phyloP scores from a whole-genome alignment of 2,113 vertebrate species.

The Epinephelus cyanopodus region DNA sequence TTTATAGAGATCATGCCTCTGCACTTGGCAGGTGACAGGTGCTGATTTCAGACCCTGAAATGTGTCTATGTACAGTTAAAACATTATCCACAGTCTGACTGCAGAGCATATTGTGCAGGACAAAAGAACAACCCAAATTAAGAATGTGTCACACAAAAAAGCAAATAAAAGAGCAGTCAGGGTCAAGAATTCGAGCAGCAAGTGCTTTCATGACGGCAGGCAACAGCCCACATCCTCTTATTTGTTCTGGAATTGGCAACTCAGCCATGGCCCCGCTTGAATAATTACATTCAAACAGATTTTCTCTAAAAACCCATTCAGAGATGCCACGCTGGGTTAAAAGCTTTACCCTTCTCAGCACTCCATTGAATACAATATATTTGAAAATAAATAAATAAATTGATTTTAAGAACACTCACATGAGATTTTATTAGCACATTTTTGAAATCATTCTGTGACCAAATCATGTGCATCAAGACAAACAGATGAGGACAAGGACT shows the following conservation, averaged over 20 bases:
- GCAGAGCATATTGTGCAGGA: slow-evolving; percentile 18
- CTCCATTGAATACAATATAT: slow-evolving; percentile 16
- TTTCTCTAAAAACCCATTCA: slow-evolving; percentile 40
- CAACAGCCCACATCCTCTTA: slow-evolving; percentile 63
- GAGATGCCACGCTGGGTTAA: slow-evolving; percentile 28
- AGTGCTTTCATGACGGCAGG: slow-evolving; percentile 63
- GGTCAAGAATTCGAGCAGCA: slow-evolving; percentile 69
- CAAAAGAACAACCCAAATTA: slow-evolving; percentile 55
- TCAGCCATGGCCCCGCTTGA: slow-evolving; percentile 26
- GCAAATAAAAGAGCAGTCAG: slow-evolving; percentile 54
- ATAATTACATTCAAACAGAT: slow-evolving; percentile 52
- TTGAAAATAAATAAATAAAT: slow-evolving; percentile 10
- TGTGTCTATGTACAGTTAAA: background rate
- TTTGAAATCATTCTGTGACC: background rate
- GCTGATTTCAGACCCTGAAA: no score
- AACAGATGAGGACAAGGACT: background rate
- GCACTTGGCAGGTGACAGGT: no score
- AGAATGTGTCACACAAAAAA: slow-evolving; percentile 64
- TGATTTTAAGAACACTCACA: background rate
- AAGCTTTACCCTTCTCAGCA: slow-evolving; percentile 38
- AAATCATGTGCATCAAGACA: background rate
- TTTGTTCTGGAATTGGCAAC: slow-evolving; percentile 70
- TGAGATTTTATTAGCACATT: background rate
- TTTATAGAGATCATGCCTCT: no score
- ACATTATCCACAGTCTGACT: slow-evolving; percentile 1